Conservation (phyloP, 2,113 vertebrate genomes). For the Chloroceryle aenea region DNA sequence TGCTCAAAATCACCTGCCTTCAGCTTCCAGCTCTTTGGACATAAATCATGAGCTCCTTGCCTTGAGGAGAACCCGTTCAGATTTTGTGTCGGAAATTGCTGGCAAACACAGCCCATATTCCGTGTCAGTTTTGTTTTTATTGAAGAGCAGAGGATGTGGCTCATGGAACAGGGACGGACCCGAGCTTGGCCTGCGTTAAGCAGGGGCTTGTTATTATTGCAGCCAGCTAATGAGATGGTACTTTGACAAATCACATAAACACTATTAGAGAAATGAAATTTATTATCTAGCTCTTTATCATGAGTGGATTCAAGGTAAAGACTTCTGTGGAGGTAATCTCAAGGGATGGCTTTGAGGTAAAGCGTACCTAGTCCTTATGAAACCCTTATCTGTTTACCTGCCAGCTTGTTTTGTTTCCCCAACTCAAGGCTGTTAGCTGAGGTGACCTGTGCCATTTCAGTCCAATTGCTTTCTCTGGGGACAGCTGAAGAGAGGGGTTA, state of each 20-base stretch:
- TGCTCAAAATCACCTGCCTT: conserved; percentile 1
- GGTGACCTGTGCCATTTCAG: conserved; percentile 38
- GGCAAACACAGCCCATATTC: not conserved
- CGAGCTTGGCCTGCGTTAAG: not conserved
- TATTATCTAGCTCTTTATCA: conserved; percentile 64
- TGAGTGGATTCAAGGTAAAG: conserved; percentile 43
- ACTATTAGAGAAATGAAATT: conserved; percentile 70
- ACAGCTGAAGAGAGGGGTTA: not conserved
- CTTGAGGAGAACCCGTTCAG: conserved; percentile 6
- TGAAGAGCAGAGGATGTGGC: conserved; percentile 52
- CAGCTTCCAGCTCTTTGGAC: not conserved
- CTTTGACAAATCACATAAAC: conserved; percentile 48
- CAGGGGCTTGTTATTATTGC: conserved; percentile 27
- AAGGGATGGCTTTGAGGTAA: conserved; percentile 40
- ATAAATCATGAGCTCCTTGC: conserved; percentile 46
- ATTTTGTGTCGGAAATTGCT: conserved; percentile 63
- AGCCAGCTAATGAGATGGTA: conserved; percentile 39
- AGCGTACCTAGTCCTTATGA: not conserved
- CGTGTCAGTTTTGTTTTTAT: conserved; percentile 29
- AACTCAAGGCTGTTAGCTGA: not conserved
- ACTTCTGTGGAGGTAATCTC: conserved; percentile 15
- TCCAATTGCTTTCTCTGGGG: not conserved
- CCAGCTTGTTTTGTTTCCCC: conserved; percentile 6
- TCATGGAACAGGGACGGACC: conserved; percentile 28
- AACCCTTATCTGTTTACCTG: conserved; percentile 51